Evolutionary conservation across 2,113 vertebrate genomes (phyloP), one percentile per base, ranked within the genome.

Genomic region (Xerus inauris): DNA sequence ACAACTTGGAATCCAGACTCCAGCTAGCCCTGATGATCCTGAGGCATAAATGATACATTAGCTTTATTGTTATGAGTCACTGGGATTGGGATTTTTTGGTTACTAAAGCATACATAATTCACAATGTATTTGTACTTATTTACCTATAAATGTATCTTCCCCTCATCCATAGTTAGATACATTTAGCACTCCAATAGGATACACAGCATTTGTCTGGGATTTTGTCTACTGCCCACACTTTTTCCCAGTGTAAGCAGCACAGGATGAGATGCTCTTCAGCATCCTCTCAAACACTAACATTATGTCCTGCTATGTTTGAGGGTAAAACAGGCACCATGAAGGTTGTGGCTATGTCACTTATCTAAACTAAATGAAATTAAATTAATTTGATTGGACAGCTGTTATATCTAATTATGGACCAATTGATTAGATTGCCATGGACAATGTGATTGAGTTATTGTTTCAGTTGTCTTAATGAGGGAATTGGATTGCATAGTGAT

Each of bases 311-410:
- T 82, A 5, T 49, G 14, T 65, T 35, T 13, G 42, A 76, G 72
- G 28, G 77, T 3, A 87, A 26, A 89, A 17, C 77, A 93, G 79
- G 49, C 40, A 91, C 42, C 47, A 0, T 11, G 40, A 96, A 45
- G 12, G 13, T 32, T 81, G 49, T 86, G 54, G 59, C 96, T 47
- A 40, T 94, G 57, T 92, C 83, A 28, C 69, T 89, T 90, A 87
- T 54, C 65, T 42, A 92, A 95, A 89, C 6, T n/a, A 80, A 85
- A 88, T 96, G 64, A 94, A 95, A 87, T 94, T 51, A 87, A 92
- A 93, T 94, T 90, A 91, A 97, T 95, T 92, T 87, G 94, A 94
- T 88, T 93, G 42, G 42, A 81, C n/a, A 92, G 65, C 28, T 88
- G 47, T 82, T 96, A 59, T 72, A 94, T 91, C 76, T 91, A 89